These are phyloP conservation scores for Himalopsyche japonica DNA, from an alignment of 2,888 invertebrate species.

Conservation along the genomic window DNA sequence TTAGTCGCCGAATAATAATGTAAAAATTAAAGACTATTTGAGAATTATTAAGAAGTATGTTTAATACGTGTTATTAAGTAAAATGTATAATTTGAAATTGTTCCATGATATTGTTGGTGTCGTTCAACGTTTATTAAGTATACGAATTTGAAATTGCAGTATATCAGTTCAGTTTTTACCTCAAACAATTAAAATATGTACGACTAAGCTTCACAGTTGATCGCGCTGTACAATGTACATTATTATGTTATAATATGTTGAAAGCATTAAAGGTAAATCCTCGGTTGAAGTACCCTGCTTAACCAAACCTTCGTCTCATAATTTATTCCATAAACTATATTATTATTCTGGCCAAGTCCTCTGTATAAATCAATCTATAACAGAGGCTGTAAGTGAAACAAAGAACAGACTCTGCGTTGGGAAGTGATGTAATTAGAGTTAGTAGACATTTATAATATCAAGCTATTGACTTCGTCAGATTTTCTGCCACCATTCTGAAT, in stretches of 20 bases:
- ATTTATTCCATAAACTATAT: conserved; percentile 30
- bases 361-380: conserved; percentile 27
- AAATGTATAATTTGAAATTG: too few species aligned
- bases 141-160: too few species aligned
- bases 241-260: neutral
- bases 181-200: too few species aligned
- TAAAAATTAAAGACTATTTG: too few species aligned
- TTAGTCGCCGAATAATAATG: too few species aligned
- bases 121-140: too few species aligned
- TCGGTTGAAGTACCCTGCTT: neutral
- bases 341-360: conserved; percentile 25
- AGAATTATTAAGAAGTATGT: too few species aligned
- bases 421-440: conserved; percentile 2
- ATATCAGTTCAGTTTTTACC: too few species aligned
- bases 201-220: too few species aligned
- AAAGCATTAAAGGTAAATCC: neutral
- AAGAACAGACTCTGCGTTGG: neutral
- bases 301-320: conserved; percentile 17
- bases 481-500: too few species aligned
- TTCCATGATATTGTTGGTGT: too few species aligned
- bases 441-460: neutral
- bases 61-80: too few species aligned
- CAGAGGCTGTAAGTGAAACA: conserved; percentile 24
- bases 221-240: neutral
- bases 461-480: neutral